A percentile compares a stretch with the other conserved stretches of the same genome.
Conservation (phyloP, 2,797 vertebrate species). For the Microtus californicus region DNA sequence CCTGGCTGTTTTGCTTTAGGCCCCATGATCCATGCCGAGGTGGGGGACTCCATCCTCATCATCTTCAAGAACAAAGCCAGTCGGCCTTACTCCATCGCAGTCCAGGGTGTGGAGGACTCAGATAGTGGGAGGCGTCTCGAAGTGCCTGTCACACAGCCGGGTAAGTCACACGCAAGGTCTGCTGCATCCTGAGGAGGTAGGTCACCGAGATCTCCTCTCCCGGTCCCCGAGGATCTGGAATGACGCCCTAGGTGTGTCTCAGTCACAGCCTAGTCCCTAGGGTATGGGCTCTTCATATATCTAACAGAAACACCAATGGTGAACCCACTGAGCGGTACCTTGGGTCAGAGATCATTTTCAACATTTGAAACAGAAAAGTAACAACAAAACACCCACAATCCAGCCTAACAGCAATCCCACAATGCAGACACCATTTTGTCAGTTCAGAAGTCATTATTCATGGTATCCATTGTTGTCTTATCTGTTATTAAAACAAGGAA, state of each 20-base stretch:
- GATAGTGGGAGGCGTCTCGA: conserved; percentile 84
- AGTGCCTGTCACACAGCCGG: conserved; percentile 89
- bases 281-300: not conserved
- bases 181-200: not conserved
- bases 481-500: conserved; percentile 26
- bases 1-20: conserved; percentile 87
- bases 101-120: conserved; percentile 91
- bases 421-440: not conserved
- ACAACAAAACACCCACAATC: not conserved
- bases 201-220: not conserved
- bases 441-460: not conserved
- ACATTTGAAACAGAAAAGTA: not conserved
- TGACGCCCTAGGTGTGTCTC: not conserved
- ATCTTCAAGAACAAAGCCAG: conserved; percentile 96
- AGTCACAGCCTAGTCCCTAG: not conserved
- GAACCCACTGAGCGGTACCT: not conserved
- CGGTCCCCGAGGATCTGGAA: not conserved
- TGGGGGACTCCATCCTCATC: conserved; percentile 93
- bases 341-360: not conserved
- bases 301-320: not conserved
- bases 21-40: conserved; percentile 94
- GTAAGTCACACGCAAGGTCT: conserved; percentile 84
- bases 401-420: not conserved
- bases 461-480: not conserved
- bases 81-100: conserved; percentile 91